Evolutionary conservation across 2,888 invertebrate species (phyloP).

Genomic region (Villa cingulata): DNA sequence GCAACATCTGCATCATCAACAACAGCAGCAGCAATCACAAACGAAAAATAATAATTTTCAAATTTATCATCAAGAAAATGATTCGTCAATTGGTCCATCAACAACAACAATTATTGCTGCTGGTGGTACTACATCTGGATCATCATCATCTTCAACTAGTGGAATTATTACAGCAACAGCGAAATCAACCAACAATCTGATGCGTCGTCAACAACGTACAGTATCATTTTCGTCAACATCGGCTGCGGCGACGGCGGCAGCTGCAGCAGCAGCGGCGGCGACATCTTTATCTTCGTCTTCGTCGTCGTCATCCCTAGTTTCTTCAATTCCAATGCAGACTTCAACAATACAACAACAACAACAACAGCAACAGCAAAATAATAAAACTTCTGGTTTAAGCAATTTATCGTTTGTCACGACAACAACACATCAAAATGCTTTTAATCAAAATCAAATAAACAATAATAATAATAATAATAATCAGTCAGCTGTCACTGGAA

Average conservation of each 20-base stretch:
- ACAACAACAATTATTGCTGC: neutral
- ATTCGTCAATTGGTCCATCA: neutral
- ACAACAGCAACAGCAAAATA: constrained; percentile 4
- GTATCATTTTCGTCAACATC: constrained; percentile 16
- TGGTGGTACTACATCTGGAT: neutral
- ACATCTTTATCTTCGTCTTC: constrained; percentile 18
- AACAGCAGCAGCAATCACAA: constrained; percentile 5
- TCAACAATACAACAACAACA: constrained; percentile 9
- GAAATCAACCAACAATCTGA: constrained; percentile 13
- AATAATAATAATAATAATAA: constrained; percentile 18
- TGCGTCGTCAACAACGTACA: constrained; percentile 17
- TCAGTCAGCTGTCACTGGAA: constrained; percentile 7
- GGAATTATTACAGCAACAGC: neutral
- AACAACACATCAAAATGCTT: neutral
- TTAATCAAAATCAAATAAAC: constrained; percentile 15
- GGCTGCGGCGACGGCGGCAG: constrained; percentile 11
- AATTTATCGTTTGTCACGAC: neutral
- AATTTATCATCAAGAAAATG: neutral
- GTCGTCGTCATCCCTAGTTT: constrained; percentile 15
- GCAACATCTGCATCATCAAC: neutral
- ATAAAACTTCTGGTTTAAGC: neutral
- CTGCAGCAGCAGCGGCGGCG: constrained; percentile 14
- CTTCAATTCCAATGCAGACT: constrained; percentile 17
- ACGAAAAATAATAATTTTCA: constrained; percentile 3
- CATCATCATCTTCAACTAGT: neutral